These are phyloP conservation scores for Anorthoa munda DNA, from an alignment of 2,888 invertebrate species.

Conservation along the genomic window DNA sequence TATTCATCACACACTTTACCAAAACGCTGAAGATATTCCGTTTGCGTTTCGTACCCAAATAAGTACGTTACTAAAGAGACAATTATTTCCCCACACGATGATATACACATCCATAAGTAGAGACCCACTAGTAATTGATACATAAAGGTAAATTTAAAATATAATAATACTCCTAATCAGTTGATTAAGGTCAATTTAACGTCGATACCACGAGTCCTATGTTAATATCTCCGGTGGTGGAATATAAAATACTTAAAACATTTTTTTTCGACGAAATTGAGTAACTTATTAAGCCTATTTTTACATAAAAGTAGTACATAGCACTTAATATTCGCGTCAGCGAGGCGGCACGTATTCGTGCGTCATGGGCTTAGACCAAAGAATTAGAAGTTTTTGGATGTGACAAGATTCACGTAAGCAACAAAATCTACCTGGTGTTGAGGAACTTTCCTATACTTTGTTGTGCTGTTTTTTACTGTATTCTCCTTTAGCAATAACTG, in stretches of 20 bases:
- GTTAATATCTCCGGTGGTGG: constrained; percentile 59
- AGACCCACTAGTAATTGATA: constrained; percentile 51
- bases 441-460: not conserved
- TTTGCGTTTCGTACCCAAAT: constrained; percentile 40
- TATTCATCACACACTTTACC: constrained; percentile 35
- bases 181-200: constrained; percentile 57
- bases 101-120: constrained; percentile 47
- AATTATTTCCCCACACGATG: constrained; percentile 43
- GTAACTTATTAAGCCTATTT: constrained; percentile 68
- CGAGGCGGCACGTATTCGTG: constrained; percentile 78
- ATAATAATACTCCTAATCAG: constrained; percentile 49
- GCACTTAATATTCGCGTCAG: constrained; percentile 83
- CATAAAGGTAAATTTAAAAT: constrained; percentile 46
- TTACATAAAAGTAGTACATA: constrained; percentile 70
- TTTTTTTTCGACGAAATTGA: constrained; percentile 61
- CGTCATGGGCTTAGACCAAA: constrained; percentile 69
- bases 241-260: constrained; percentile 63
- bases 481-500: too few species aligned
- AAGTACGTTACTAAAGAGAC: constrained; percentile 32
- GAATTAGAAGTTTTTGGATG: constrained; percentile 58
- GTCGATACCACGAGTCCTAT: constrained; percentile 60
- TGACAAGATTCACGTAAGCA: constrained; percentile 15
- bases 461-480: too few species aligned
- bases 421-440: constrained; percentile 5
- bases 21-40: constrained; percentile 38